Percentiles rank a stretch among this genome's conserved stretches.
Evolutionary conservation across 2,888 invertebrate species (phyloP).

Genomic region (Phytoseiulus persimilis): DNA sequence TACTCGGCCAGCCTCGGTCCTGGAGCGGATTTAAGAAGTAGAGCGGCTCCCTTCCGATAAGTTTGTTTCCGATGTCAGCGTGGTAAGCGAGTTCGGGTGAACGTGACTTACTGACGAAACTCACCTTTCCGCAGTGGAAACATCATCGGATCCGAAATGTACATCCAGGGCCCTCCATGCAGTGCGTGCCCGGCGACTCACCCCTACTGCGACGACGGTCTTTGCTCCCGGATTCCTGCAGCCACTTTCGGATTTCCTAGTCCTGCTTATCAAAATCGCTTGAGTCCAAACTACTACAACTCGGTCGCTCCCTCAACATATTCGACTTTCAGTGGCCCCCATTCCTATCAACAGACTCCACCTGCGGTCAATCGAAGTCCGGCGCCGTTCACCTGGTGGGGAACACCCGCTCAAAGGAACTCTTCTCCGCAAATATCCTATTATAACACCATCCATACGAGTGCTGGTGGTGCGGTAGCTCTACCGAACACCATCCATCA

Average conservation of each 20-base stretch:
- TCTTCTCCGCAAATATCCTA: background rate
- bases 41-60: too few relatives aligned
- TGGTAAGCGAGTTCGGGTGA: too few relatives aligned
- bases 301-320: background rate
- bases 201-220: conserved; percentile 18
- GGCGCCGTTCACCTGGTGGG: background rate
- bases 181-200: conserved; percentile 15
- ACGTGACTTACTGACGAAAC: too few relatives aligned
- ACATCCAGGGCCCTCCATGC: conserved; percentile 6
- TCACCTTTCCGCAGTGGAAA: conserved; percentile 23
- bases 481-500: background rate
- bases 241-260: background rate
- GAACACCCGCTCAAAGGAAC: background rate
- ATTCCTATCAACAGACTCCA: background rate
- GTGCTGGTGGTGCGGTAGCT: background rate
- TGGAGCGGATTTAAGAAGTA: too few relatives aligned
- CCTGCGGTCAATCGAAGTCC: background rate
- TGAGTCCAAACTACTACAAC: background rate
- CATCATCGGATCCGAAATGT: conserved; percentile 14
- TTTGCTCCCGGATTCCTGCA: conserved; percentile 10
- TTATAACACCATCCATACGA: background rate
- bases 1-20: too few relatives aligned
- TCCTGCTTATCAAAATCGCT: background rate
- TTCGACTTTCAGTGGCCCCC: background rate
- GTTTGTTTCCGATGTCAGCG: too few relatives aligned